Conservation (phyloP, 2,113 vertebrate genomes). For the Trichechus manatus region DNA sequence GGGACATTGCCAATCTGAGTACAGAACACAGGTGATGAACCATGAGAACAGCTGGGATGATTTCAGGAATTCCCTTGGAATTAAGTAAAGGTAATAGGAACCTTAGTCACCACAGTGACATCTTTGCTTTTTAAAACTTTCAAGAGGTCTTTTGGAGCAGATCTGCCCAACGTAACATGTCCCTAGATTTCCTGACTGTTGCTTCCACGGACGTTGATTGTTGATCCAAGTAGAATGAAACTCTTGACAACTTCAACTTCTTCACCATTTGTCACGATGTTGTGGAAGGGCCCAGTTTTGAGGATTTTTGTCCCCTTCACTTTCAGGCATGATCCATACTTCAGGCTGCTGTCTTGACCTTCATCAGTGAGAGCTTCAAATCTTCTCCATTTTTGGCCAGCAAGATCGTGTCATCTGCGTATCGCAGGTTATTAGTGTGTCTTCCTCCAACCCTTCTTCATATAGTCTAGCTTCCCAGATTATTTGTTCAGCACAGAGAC, state of each 20-base stretch:
- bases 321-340: background rate
- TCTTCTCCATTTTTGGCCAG: background rate
- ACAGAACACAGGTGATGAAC: background rate
- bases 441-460: background rate
- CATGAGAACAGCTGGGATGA: background rate
- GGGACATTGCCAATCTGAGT: background rate
- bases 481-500: background rate
- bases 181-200: background rate
- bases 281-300: background rate
- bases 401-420: background rate
- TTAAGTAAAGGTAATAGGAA: background rate
- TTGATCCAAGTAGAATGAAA: background rate
- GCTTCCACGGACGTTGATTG: background rate
- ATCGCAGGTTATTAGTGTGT: background rate
- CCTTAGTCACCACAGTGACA: background rate
- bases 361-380: background rate
- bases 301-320: background rate
- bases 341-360: background rate
- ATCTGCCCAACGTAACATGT: background rate
- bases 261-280: background rate
- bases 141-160: background rate
- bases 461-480: background rate
- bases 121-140: background rate
- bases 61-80: background rate
- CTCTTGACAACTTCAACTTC: background rate